phyloP scores from a whole-genome alignment of 1,140 invertebrate genomes.

The Drosophila albomicans region DNA sequence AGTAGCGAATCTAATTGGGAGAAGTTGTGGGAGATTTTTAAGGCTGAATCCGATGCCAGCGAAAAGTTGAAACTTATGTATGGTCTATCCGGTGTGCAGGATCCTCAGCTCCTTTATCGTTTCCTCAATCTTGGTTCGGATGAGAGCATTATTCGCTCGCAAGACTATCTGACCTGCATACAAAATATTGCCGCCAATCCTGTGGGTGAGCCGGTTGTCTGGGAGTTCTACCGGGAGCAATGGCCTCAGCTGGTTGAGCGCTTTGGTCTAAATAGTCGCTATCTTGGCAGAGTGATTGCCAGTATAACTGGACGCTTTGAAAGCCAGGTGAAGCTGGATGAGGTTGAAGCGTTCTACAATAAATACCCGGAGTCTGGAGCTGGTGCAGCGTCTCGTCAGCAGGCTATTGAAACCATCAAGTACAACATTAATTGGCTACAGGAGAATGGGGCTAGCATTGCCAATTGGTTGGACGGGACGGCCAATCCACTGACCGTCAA shows the following conservation, averaged over 20 bases:
- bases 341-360: conserved; percentile 92
- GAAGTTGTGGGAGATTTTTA: conserved; percentile 90
- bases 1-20: conserved; percentile 89
- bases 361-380: conserved; percentile 95
- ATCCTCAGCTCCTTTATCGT: conserved; percentile 86
- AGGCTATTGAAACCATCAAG: conserved; percentile 91
- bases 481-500: conserved; percentile 51
- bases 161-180: conserved; percentile 93
- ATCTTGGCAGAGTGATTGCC: conserved; percentile 90
- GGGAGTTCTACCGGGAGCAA: conserved; percentile 92
- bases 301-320: conserved; percentile 89
- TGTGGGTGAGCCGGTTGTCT: conserved; percentile 90
- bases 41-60: conserved; percentile 90
- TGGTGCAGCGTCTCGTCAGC: conserved; percentile 88
- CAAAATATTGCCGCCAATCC: conserved; percentile 90
- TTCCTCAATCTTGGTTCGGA: conserved; percentile 90
- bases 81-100: conserved; percentile 89
- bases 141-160: conserved; percentile 90
- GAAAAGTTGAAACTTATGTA: conserved; percentile 90
- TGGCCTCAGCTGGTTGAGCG: conserved; percentile 90
- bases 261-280: conserved; percentile 92
- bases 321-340: conserved; percentile 87
- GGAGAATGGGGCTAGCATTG: conserved; percentile 86
- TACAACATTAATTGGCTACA: conserved; percentile 93
- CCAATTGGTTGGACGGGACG: conserved; percentile 86